Evolutionary conservation across 2,797 vertebrate species (phyloP), one percentile per base, ranked within the genome.

Genomic region (Halcyon badia): DNA sequence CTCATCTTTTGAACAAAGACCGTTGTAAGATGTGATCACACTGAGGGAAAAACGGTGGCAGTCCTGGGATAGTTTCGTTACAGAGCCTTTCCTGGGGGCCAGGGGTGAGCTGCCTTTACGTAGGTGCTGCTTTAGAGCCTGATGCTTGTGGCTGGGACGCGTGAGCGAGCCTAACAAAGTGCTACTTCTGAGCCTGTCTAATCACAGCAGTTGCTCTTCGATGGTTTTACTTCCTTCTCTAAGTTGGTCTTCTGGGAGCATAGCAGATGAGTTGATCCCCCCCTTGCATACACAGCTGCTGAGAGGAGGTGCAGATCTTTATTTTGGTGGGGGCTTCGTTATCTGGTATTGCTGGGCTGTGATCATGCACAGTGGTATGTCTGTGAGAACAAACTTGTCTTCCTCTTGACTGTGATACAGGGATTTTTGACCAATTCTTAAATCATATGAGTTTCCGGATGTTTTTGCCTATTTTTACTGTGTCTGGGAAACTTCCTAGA

Each of bases 21-120:
- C 2, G 1, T 13, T 30, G 0, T 0, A 19, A 49, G 39, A 46
- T 57, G 31, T 49, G 37, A 37, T 25, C 0, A 1, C n/a, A 4
- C 2, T 8, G 31, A 20, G 26, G 46, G 42, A 18, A 9, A 14
- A 48, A 6, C 1, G 0, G 2, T 9, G 39, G 28, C 10, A 5
- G 11, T 41, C 41, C 2, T 4, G 46, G 56, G 17, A 42, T 51
- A 30, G 26, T 35, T 69, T 4, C 46, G 14, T 12, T 15, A 26
- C 25, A 21, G 39, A 70, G 78, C 42, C 39, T 0, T 0, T 48
- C 28, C 2, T 68, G 66, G 10, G 3, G n/a, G 30, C 11, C 3
- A 10, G 44, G 22, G 51, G 7, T 1, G 9, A 60, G 33, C 37
- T 44, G 46, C 3, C 1, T 33, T 76, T 46, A 0, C 20, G 61